Base-by-base conservation (phyloP, 23 tunicate species). In the Oikopleura albicans region DNA sequence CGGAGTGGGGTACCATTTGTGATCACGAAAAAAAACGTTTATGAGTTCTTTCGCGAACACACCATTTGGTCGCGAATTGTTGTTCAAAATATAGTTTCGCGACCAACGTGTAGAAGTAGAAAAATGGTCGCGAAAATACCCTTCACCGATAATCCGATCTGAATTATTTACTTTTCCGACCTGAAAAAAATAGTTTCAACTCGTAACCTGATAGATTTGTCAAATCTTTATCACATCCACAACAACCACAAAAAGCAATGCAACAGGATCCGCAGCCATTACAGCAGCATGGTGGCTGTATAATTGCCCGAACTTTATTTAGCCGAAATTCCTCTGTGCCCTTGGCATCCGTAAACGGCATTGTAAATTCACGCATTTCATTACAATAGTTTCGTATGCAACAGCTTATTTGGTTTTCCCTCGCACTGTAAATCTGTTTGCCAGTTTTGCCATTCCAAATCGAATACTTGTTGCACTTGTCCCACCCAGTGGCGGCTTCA, bases 401-500 rank as follows among this genome's bases (percentile, higher is more conserved):
- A 31, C 79, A 71, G 31, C 79, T 37, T 2, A 71, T 71, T 2
- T 16, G 4, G 2, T 29, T 29, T 71, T 71, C 79, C 33, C 37
- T 31, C 28, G 79, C 79, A 22, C 35, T 4, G 35, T 22, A 71
- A 2, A 71, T 2, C 31, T 16, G 27, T 2, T 71, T 37, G 28
- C 79, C 79, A 71, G 79, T 71, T 71, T 71, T 27, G 2, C 36
- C 79, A 71, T 71, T 29, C 79, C 79, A 71, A 22, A 71, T 71
- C 33, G 34, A 12, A 29, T 71, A 71, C 31, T 31, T 71, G 31
- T 71, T 71, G 35, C 28, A 22, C 4, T 12, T 29, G 33, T 71
- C 79, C 34, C 35, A 71, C 37, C 79, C 79, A 71, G 79, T 71
- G 4, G 31, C 2, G 79, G 35, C 27, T 37, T 71, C 79, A 29